These are phyloP conservation scores for Drosophila acutilabella DNA, from an alignment of 2,888 invertebrate species.

Conservation along the genomic window DNA sequence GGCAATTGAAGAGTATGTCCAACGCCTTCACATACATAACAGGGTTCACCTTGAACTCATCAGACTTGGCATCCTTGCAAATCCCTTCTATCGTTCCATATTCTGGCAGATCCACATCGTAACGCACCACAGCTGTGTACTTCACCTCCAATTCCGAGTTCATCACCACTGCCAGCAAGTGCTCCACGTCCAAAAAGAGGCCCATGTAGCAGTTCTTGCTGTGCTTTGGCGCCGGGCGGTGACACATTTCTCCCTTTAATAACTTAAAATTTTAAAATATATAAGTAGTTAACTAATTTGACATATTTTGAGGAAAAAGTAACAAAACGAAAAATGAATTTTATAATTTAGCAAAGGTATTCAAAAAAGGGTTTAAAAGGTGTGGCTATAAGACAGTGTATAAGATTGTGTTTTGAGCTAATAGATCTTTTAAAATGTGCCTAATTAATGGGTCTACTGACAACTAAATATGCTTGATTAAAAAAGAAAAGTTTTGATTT, in stretches of 20 bases:
- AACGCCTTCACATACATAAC: constrained; percentile 97
- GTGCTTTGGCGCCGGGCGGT: constrained; percentile 35
- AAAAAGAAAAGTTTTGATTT: no score
- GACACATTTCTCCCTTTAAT: constrained; percentile 48
- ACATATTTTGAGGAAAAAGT: not conserved
- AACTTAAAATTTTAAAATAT: constrained; percentile 1
- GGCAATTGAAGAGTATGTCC: constrained; percentile 93
- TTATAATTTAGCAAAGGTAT: no score
- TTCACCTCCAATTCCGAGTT: constrained; percentile 89
- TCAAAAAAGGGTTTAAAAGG: no score
- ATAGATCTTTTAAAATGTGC: no score
- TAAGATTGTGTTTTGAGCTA: no score
- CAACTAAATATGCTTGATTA: no score
- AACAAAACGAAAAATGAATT: no score
- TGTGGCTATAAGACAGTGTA: no score
- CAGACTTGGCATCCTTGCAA: constrained; percentile 80
- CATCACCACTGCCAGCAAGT: constrained; percentile 94
- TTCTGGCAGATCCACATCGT: constrained; percentile 95
- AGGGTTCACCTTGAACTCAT: constrained; percentile 88
- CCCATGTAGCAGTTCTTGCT: constrained; percentile 54
- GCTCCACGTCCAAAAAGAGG: constrained; percentile 47
- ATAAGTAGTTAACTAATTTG: not conserved
- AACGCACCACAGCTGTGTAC: constrained; percentile 92
- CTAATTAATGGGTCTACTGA: no score
- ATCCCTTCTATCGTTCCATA: constrained; percentile 87